phyloP scores from a whole-genome alignment of 2,888 invertebrate species.

The Liodrosophila aerea region DNA sequence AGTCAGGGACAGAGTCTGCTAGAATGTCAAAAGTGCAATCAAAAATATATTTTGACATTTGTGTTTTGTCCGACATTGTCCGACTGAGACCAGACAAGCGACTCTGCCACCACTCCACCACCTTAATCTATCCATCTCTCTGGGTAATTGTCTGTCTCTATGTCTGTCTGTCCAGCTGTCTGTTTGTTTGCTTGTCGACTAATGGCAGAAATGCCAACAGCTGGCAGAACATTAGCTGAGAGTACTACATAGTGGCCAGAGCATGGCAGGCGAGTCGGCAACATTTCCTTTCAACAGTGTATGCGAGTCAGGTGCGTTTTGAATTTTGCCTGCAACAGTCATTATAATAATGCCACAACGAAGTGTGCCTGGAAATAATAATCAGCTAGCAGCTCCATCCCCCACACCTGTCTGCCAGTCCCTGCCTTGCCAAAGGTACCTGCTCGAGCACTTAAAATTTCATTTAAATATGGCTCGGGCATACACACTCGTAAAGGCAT shows the following conservation, averaged over 20 bases:
- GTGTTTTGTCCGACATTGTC: constrained; percentile 26
- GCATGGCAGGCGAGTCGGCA: neutral
- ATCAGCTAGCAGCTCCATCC: constrained; percentile 45
- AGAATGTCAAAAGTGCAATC: neutral
- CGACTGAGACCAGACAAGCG: constrained; percentile 13
- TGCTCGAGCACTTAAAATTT: constrained; percentile 71
- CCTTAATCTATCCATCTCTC: neutral
- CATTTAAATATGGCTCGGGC: constrained; percentile 64
- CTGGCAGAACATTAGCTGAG: constrained; percentile 66
- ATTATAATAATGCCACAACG: constrained; percentile 80
- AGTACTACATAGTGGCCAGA: constrained; percentile 38
- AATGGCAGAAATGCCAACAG: constrained; percentile 57
- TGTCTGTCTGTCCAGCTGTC: constrained; percentile 14
- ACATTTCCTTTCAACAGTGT: constrained; percentile 35
- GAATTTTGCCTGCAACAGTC: constrained; percentile 80
- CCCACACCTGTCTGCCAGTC: constrained; percentile 7
- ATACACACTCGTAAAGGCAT: constrained; percentile 35
- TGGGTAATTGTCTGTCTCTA: constrained; percentile 13
- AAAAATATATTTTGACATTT: constrained; percentile 33
- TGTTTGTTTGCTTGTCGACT: constrained; percentile 38
- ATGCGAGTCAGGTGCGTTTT: constrained; percentile 77
- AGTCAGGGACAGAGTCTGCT: no score
- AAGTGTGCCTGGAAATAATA: constrained; percentile 79
- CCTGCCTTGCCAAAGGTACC: no score
- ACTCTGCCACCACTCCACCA: constrained; percentile 17